phyloP scores from a whole-genome alignment of 1,140 invertebrate species.

The Drosophila yakuba region DNA sequence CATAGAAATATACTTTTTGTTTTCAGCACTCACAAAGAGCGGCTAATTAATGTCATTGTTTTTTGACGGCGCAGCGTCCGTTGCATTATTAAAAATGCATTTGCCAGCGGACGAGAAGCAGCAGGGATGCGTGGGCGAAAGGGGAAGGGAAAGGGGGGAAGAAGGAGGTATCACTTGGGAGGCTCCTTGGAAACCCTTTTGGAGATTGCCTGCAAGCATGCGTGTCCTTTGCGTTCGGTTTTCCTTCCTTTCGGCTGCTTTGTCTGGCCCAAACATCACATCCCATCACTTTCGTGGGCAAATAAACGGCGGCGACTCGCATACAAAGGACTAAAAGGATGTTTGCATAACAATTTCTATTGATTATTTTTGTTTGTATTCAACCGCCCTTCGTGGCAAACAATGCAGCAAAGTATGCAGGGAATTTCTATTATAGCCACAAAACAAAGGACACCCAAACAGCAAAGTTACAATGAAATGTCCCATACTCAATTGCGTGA shows the following conservation, averaged over 20 bases:
- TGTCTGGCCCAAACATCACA: constrained; percentile 40
- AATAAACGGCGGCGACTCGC: constrained; percentile 54
- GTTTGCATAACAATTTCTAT: constrained; percentile 79
- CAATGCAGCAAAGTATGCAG: constrained; percentile 61
- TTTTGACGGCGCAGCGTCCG: constrained; percentile 66
- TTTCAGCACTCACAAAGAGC: constrained; percentile 64
- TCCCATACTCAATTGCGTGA: constrained; percentile 25
- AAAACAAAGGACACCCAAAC: constrained; percentile 54
- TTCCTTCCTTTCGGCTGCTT: constrained; percentile 3
- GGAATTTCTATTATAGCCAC: constrained; percentile 60
- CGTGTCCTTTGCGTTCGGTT: constrained; percentile 13
- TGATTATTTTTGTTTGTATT: constrained; percentile 77
- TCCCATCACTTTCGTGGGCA: constrained; percentile 71
- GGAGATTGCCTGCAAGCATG: neutral
- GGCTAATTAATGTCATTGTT: constrained; percentile 82
- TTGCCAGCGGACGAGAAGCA: constrained; percentile 25
- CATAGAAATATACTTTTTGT: constrained; percentile 71
- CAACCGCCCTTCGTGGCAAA: constrained; percentile 22
- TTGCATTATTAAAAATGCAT: constrained; percentile 75
- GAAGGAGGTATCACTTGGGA: constrained; percentile 18
- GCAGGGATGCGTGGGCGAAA: neutral
- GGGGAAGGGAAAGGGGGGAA: no score
- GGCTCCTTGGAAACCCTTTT: constrained; percentile 41
- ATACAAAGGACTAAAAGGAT: constrained; percentile 62
- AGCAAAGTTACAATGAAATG: constrained; percentile 52